phyloP scores from a whole-genome alignment of 2,888 invertebrate genomes.

The Catotricha subobsoleta region DNA sequence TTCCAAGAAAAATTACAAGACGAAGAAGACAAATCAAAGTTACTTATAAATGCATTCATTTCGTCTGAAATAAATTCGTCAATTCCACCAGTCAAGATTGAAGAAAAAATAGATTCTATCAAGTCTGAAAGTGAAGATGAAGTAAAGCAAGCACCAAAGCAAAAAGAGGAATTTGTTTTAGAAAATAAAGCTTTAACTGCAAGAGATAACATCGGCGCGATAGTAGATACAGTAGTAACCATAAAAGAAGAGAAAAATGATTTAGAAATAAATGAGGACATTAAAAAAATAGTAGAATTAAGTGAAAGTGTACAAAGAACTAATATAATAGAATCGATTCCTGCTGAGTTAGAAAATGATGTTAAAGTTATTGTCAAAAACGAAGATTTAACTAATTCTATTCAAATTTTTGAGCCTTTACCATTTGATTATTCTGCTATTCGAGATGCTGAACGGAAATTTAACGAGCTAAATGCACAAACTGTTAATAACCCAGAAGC shows the following conservation, averaged over 20 bases:
- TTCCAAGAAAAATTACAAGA: slow-evolving; percentile 7
- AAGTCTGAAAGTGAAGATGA: neutral
- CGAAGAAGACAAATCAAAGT: neutral
- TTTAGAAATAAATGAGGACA: too few species aligned
- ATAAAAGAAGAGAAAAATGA: neutral
- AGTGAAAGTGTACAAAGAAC: too few species aligned
- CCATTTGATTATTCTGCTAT: slow-evolving; percentile 4
- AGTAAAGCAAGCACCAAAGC: neutral
- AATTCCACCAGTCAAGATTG: neutral
- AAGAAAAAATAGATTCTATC: neutral
- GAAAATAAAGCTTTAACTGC: too few species aligned
- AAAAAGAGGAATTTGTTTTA: neutral
- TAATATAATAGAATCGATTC: neutral
- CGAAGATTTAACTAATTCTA: neutral
- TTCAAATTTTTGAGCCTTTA: neutral
- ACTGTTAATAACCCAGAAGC: neutral
- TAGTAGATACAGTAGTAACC: too few species aligned
- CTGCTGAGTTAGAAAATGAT: neutral
- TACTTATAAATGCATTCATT: neutral
- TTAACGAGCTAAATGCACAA: slow-evolving; percentile 5
- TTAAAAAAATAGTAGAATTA: too few species aligned
- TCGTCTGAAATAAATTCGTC: neutral
- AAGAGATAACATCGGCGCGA: too few species aligned
- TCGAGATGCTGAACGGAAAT: slow-evolving; percentile 9
- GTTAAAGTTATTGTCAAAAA: neutral